Conservation (phyloP, 1,140 invertebrate genomes). For the Achroia grisella region DNA sequence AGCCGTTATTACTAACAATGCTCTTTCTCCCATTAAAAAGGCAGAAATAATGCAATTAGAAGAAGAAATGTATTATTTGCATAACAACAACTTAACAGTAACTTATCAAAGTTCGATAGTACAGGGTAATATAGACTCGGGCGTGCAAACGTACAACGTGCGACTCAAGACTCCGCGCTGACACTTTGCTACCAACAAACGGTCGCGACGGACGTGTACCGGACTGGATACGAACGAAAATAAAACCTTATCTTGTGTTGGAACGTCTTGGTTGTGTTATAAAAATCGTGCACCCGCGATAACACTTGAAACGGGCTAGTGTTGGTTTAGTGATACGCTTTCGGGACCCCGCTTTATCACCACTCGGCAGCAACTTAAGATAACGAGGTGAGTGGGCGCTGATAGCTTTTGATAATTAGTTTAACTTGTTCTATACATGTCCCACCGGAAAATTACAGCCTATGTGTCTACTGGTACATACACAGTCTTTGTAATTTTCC, state of each 20-base stretch:
- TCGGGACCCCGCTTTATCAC: constrained; percentile 40
- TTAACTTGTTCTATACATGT: neutral
- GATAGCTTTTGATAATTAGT: constrained; percentile 43
- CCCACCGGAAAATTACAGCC: too few species aligned
- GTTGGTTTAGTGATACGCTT: constrained; percentile 44
- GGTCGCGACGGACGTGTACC: constrained; percentile 20
- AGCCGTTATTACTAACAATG: too few species aligned
- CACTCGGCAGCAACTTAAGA: constrained; percentile 39
- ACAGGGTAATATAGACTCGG: constrained; percentile 22
- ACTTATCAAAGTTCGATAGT: neutral
- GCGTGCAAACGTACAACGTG: constrained; percentile 29
- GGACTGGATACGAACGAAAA: constrained; percentile 1
- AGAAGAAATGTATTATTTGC: too few species aligned
- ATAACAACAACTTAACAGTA: neutral
- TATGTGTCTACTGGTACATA: too few species aligned
- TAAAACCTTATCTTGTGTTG: constrained; percentile 27
- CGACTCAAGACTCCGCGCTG: constrained; percentile 20
- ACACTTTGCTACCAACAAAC: constrained; percentile 34
- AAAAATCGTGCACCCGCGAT: constrained; percentile 21
- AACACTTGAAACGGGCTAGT: constrained; percentile 25
- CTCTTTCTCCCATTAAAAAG: too few species aligned
- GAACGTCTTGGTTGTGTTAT: constrained; percentile 19
- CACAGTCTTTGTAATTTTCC: too few species aligned
- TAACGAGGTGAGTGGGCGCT: constrained; percentile 62
- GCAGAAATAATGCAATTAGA: too few species aligned